phyloP scores from a whole-genome alignment of 1,140 invertebrate species.

The Chlorops oryzae region DNA sequence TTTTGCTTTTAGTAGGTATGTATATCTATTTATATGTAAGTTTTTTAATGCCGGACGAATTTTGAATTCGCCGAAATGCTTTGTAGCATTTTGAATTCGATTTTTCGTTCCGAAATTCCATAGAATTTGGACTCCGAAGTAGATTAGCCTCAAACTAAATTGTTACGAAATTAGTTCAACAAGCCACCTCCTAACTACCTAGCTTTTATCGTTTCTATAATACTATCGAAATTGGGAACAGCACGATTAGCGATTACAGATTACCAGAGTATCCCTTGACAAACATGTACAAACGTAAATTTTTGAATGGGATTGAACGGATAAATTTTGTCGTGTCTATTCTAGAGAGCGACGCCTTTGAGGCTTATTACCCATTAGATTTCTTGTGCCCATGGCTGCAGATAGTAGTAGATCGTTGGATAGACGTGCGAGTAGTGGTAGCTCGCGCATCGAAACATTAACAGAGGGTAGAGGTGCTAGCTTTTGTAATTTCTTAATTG shows the following conservation, averaged over 20 bases:
- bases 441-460: conserved; percentile 45
- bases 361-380: conserved; percentile 18
- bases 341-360: conserved; percentile 38
- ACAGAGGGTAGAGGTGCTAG: conserved; percentile 40
- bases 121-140: too few species aligned
- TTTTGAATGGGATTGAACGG: neutral
- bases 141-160: too few species aligned
- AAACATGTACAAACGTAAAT: neutral
- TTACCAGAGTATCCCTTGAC: too few species aligned
- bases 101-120: too few species aligned
- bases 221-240: neutral
- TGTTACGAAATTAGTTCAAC: neutral
- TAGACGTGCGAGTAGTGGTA: conserved; percentile 38
- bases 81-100: too few species aligned
- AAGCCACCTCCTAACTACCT: neutral
- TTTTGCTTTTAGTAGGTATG: too few species aligned
- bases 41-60: too few species aligned
- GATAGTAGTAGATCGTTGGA: conserved; percentile 39
- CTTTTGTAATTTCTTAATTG: conserved; percentile 41
- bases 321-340: neutral
- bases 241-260: too few species aligned
- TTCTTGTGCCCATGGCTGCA: conserved; percentile 24
- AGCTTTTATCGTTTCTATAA: neutral
- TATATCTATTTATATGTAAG: too few species aligned
- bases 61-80: too few species aligned